Percentiles rank a stretch among this genome's conserved stretches.
phyloP scores from a whole-genome alignment of 2,888 invertebrate species.

The Isoperla grammatica region DNA sequence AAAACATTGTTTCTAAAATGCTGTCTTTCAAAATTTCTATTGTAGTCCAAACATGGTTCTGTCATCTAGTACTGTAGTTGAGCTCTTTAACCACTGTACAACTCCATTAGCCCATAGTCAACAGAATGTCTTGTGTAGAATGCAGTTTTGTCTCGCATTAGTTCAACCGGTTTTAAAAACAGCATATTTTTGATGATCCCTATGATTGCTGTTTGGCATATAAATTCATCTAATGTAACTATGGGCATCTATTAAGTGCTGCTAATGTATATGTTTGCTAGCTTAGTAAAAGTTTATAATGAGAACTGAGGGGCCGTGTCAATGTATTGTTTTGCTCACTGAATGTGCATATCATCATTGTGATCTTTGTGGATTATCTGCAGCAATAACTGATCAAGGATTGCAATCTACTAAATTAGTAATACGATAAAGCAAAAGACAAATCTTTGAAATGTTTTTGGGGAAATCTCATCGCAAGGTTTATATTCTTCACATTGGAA shows the following conservation, averaged over 20 bases:
- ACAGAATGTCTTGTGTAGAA: too few species aligned
- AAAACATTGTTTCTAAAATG: slow-evolving; percentile 19
- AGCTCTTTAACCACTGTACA: slow-evolving; percentile 15
- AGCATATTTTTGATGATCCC: too few species aligned
- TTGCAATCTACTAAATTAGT: slow-evolving; percentile 26
- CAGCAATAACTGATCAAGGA: slow-evolving; percentile 32
- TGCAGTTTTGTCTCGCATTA: too few species aligned
- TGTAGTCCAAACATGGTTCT: too few species aligned
- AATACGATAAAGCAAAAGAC: too few species aligned
- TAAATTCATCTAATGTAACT: slow-evolving; percentile 19
- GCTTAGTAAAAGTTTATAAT: not conserved
- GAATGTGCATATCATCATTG: slow-evolving; percentile 24
- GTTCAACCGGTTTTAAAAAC: too few species aligned
- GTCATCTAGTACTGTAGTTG: not conserved
- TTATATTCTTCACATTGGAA: slow-evolving; percentile 16
- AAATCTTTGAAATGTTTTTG: slow-evolving; percentile 16
- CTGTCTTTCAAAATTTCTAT: slow-evolving; percentile 18
- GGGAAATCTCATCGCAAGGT: slow-evolving; percentile 24
- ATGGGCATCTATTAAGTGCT: slow-evolving; percentile 12
- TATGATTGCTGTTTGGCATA: too few species aligned
- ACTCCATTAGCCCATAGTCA: too few species aligned
- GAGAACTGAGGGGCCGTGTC: not conserved
- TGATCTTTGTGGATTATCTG: slow-evolving; percentile 31
- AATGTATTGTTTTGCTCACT: slow-evolving; percentile 32
- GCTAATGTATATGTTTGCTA: slow-evolving; percentile 5